Evolutionary conservation across 2,113 vertebrate genomes (phyloP).

Genomic region (Entelurus aequoreus): DNA sequence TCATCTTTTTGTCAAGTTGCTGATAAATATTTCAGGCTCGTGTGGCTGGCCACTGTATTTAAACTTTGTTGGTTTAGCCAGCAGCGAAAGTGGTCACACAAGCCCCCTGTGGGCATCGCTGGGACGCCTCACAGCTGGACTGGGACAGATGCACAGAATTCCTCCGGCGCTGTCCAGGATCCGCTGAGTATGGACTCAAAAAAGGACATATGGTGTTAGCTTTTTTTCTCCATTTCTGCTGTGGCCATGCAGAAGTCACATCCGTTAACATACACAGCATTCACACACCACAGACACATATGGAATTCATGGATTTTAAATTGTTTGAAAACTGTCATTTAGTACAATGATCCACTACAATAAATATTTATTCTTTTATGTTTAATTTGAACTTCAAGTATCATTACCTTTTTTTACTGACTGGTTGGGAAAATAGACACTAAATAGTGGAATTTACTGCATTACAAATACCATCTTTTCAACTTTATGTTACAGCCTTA

Average conservation of each 20-base stretch:
- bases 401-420: too few relatives aligned
- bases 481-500: too few relatives aligned
- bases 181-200: constrained; percentile 30
- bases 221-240: constrained; percentile 31
- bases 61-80: constrained; percentile 76
- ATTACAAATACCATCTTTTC: too few relatives aligned
- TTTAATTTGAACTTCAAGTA: too few relatives aligned
- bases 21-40: constrained; percentile 74
- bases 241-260: constrained; percentile 23
- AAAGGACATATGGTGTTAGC: constrained; percentile 51
- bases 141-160: constrained; percentile 65
- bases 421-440: too few relatives aligned
- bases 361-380: too few relatives aligned
- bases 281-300: constrained; percentile 1
- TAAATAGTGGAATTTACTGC: too few relatives aligned
- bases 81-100: constrained; percentile 54
- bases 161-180: constrained; percentile 53
- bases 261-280: constrained; percentile 12
- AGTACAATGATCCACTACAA: too few relatives aligned
- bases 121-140: constrained; percentile 61
- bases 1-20: constrained; percentile 76
- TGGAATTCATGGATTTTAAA: not conserved
- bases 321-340: too few relatives aligned
- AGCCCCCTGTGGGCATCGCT: constrained; percentile 38
- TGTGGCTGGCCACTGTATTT: constrained; percentile 64